Base-by-base conservation (phyloP, 1,140 invertebrate species). In the Mylabris phalerata region DNA sequence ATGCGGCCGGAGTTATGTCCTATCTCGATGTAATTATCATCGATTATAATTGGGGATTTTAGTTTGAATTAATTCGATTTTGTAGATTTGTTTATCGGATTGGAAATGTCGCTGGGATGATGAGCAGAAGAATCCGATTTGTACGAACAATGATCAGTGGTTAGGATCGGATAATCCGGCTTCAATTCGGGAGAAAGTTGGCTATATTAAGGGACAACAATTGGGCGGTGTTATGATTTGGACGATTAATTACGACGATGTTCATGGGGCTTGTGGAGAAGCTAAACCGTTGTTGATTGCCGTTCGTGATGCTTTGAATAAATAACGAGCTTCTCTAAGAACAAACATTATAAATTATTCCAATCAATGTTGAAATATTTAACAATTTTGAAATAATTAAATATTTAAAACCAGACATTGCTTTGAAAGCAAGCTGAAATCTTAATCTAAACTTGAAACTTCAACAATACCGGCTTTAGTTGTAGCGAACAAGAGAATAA, bases 21-120 rank as follows among this genome's bases (percentile, higher is more conserved):
- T 50, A 50, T 41, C 42, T 50, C 3, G 49, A 50, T 7, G 48
- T 51, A 51, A 51, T 25, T 25, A 94, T 87, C 68, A 88, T 91
- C 68, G 89, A 93, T 64, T 74, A 82, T 57, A 69, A 57, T 19
- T 1, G 19, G 19, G 19, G 19, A 1, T 19, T 19, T 19, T 19
- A 19, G 1, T 19, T 13, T 19, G 19, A 19, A 19, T 19, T 19
- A 19, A 19, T 19, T 19, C 19, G 19, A 19, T 19, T 1, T 19
- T 19, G 19, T 19, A 26, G 19, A n/a, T 24, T n/a, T 41, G 38
- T 10, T 9, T 41, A 25, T 50, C 50, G 1, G 2, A 42, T 6
- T 52, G 50, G 50, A 43, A 3, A 2, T 43, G 50, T 13, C n/a
- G 4, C 4, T 52, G 50, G 50, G 50, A 52, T 27, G 41, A 41